Evolutionary conservation across 2,888 invertebrate species (phyloP).

Genomic region (Acleris laterana): DNA sequence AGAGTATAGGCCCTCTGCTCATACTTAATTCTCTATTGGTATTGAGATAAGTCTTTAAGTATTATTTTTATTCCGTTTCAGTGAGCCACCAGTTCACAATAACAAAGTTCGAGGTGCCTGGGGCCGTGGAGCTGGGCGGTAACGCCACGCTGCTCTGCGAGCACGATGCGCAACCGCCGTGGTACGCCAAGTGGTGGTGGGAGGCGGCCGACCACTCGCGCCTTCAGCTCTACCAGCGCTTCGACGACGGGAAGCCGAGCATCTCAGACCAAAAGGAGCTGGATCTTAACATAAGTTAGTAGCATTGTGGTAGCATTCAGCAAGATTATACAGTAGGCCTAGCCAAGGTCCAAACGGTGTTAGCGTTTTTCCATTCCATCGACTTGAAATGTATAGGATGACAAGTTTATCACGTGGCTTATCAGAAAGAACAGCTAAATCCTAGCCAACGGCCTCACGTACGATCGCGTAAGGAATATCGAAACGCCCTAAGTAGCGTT

Average conservation of each 20-base stretch:
- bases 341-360: no score
- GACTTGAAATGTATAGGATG: no score
- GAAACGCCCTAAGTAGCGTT: no score
- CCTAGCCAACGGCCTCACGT: no score
- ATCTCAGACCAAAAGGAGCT: neutral
- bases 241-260: slow-evolving; percentile 47
- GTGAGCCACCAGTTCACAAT: slow-evolving; percentile 65
- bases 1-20: no score
- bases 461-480: no score
- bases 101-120: slow-evolving; percentile 66
- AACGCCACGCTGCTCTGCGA: slow-evolving; percentile 43
- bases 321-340: neutral
- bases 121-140: slow-evolving; percentile 53
- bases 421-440: no score
- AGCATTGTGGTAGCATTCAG: neutral
- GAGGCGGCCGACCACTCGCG: slow-evolving; percentile 51
- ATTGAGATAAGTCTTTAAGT: no score
- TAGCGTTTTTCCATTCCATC: no score
- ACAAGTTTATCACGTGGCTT: no score
- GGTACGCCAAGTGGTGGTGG: slow-evolving; percentile 72
- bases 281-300: neutral
- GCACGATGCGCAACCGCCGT: neutral
- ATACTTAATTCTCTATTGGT: no score
- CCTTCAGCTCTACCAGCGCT: slow-evolving; percentile 62
- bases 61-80: slow-evolving; percentile 46